phyloP scores from a whole-genome alignment of 2,113 vertebrate genomes.

The Hippopotamus amphibius region DNA sequence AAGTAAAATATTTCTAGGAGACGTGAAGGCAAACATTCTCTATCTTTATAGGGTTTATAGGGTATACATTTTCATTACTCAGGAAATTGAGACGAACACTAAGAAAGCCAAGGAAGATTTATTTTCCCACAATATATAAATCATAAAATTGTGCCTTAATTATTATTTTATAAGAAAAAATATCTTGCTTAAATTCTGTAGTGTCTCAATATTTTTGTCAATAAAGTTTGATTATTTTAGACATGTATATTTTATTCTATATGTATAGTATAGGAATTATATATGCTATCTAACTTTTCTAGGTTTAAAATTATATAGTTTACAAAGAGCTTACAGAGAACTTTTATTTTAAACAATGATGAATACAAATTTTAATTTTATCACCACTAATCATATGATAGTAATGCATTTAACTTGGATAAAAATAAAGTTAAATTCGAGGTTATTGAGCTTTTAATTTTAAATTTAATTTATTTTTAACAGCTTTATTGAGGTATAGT shows the following conservation, averaged over 20 bases:
- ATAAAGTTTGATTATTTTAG: background rate
- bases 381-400: background rate
- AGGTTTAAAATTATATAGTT: background rate
- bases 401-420: background rate
- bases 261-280: background rate
- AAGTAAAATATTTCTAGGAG: background rate
- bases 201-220: background rate
- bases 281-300: background rate
- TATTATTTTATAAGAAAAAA: background rate
- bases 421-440: background rate
- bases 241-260: background rate
- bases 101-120: background rate
- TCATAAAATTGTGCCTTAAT: background rate
- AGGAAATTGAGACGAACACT: background rate
- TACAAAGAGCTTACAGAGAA: background rate
- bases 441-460: background rate
- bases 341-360: background rate
- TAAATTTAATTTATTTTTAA: background rate
- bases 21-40: background rate
- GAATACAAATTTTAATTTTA: background rate
- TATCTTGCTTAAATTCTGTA: background rate
- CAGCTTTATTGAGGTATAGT: background rate
- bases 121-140: background rate
- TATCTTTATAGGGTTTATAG: background rate
- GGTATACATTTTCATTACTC: background rate